Evolutionary conservation across 2,888 invertebrate species (phyloP), one percentile per base, ranked within the genome.

Genomic region (Leptodirus hochenwartii): DNA sequence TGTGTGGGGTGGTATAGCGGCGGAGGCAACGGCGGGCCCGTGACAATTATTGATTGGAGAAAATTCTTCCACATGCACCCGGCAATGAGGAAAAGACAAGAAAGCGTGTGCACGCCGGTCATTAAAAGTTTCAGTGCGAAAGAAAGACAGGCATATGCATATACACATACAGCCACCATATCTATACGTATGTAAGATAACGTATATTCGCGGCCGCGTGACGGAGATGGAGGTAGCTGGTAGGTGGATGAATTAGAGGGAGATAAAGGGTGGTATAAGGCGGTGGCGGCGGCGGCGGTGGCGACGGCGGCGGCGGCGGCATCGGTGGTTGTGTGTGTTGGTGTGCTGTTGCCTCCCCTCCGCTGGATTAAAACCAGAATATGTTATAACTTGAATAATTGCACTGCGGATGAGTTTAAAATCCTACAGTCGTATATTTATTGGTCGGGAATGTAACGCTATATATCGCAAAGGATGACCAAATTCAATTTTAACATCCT

Each of bases 21-120:
- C 25, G 13, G 13, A 31, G 16, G 34, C 32, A 37, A 30, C 32
- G 30, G 43, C 46, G 43, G 43, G 41, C 44, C 64, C 66, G 66
- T 66, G 66, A 67, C 66, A 67, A 67, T 67, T 67, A 67, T 67
- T 65, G 66, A 67, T 67, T 67, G 65, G 66, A 64, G 64, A 65
- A n/a, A n/a, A 66, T 66, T 66, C 66, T 65, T 66, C 64, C 65
- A 37, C 15, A 29, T 29, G 15, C 15, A 27, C 30, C 47, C 49
- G 51, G 50, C 49, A 49, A 51, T 50, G 47, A 47, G 49, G 50
- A 43, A 50, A 50, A 50, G 49, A 50, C 49, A 50, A 45, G 45
- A 44, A 46, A 43, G 38, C 40, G 38, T 42, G 42, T 41, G 44
- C 39, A n/a, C n/a, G n/a, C 41, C 47, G 50, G 53, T 54, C 53